Percentiles rank a stretch among this genome's conserved stretches.
These are phyloP conservation scores for Palaemon carinicauda DNA, from an alignment of 1,140 invertebrate genomes.

Conservation along the genomic window DNA sequence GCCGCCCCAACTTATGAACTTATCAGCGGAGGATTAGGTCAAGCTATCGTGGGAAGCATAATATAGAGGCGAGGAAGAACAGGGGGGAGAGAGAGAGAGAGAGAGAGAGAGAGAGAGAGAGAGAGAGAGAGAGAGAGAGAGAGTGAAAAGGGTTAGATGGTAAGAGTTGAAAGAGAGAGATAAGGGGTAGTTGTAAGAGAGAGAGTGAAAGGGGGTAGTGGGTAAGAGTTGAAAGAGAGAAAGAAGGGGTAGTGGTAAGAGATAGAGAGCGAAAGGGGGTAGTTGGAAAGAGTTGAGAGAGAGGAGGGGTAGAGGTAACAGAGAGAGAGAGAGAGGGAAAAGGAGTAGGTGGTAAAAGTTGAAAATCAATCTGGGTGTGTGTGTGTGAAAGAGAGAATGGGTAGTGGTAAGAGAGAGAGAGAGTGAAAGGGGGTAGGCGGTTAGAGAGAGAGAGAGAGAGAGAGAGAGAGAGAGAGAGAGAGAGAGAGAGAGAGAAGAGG, in stretches of 20 bases:
- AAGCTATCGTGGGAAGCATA: slow-evolving; percentile 45
- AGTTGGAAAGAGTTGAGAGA: too few relatives aligned
- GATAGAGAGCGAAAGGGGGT: neutral
- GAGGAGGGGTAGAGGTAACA: neutral
- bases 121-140: neutral
- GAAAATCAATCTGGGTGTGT: neutral
- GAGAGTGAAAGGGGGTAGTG: neutral
- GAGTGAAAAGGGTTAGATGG: neutral
- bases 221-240: neutral
- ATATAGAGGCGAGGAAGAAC: neutral
- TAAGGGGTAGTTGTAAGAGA: neutral
- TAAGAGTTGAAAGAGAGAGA: neutral
- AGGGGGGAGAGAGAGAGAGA: neutral
- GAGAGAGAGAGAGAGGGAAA: neutral
- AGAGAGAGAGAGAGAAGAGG: too few relatives aligned
- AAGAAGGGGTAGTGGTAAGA: neutral
- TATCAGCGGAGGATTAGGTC: slow-evolving; percentile 49
- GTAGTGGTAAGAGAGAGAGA: too few relatives aligned
- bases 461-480: too few relatives aligned
- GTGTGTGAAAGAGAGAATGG: too few relatives aligned
- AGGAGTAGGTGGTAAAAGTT: neutral
- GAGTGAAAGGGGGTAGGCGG: too few relatives aligned
- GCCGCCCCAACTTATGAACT: slow-evolving; percentile 48
- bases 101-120: neutral
- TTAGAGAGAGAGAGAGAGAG: too few relatives aligned